Conservation (phyloP, 2,113 vertebrate species). For the chimpanzee (Pan troglodytes) region NHGRI_mPanTro3-v2.1_pri NC_072409.2:35330001-35330500, state of each 20-base stretch:
- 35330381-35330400: no score
- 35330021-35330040: not conserved
- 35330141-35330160: not conserved
- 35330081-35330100: not conserved
- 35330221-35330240: not conserved
- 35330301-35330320: no score
- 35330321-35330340: no score
- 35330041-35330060: not conserved
- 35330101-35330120: not conserved
- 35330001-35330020: not conserved
- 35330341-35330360: no score
- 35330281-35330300: not conserved
- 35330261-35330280: not conserved
- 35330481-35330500: no score
- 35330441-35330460: no score
- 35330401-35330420: no score
- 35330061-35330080: not conserved
- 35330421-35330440: no score
- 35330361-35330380: no score
- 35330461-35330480: no score
- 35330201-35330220: not conserved
- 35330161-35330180: not conserved
- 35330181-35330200: not conserved
- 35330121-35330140: not conserved
- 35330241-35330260: not conserved